Base-by-base conservation (phyloP, 2,888 invertebrate genomes). In the Caenorhabditis afra region DNA sequence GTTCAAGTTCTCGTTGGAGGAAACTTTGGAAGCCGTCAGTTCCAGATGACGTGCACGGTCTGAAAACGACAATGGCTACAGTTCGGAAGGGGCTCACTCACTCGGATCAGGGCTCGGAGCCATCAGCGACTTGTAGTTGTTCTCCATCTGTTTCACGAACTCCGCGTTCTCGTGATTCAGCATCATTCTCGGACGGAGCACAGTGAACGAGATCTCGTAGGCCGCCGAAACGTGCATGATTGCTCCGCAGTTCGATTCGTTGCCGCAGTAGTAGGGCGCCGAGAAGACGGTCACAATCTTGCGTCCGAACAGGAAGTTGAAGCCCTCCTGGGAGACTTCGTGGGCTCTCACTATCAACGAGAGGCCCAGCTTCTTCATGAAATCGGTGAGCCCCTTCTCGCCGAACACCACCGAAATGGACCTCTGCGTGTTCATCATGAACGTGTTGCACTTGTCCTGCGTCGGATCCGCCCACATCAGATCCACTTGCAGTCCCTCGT, bases 241-340 rank as follows among this genome's bases (percentile, higher is more conserved):
- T 20, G 87, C 85, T 20, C 83, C 87, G 49, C 79, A 66, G 65
- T 87, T 87, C n/a, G 85, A 82, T 50, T 86, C 86, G 44, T 71
- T 82, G 50, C 86, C 87, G 58, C 87, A 87, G 55, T 88, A 88
- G 70, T 84, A 85, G 23, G 87, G 88, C 8, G 88, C 88, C n/a
- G 87, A 86, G 84, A 88, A 88, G n/a, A 88, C 81, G 3, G 88
- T 88, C 45, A 83, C 82, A 1, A 86, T 74, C 14, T 67, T 79
- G 20, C 76, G 70, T 47, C 83, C 67, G 52, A 83, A 84, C 65
- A 73, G 22, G 67, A 86, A 83, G 12, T 58, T 66, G 68, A 87
- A 84, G 7, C 88, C 88, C 22, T 81, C 77, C 64, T 78, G 66
- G 16, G 82, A 79, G 18, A 86, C 83, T 77, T 88, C 88, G 62